phyloP scores from a whole-genome alignment of 2,888 invertebrate genomes.

The Sycophila texana region DNA sequence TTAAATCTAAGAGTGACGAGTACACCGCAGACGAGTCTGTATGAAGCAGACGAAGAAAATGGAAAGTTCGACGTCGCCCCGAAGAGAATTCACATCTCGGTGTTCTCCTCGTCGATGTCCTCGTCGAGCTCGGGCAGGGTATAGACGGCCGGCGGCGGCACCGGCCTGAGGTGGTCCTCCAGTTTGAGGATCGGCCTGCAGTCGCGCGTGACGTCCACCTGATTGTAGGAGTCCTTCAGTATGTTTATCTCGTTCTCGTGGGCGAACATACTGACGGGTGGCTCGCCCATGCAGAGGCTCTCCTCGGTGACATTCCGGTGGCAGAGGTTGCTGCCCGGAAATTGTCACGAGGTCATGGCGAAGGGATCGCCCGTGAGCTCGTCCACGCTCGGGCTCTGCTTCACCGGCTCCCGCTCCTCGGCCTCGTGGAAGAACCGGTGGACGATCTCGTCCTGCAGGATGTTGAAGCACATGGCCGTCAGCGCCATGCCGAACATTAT shows the following conservation, averaged over 20 bases:
- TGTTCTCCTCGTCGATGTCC: conserved; percentile 73
- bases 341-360: conserved; percentile 86
- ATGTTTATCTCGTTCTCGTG: conserved; percentile 75
- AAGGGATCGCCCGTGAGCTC: conserved; percentile 80
- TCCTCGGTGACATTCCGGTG: conserved; percentile 72
- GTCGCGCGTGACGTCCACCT: conserved; percentile 74
- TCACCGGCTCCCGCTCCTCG: conserved; percentile 77
- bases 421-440: conserved; percentile 85
- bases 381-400: conserved; percentile 82
- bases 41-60: background rate
- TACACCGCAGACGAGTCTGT: conserved; percentile 25
- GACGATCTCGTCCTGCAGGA: conserved; percentile 91
- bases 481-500: conserved; percentile 91
- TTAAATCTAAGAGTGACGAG: conserved; percentile 20
- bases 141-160: conserved; percentile 65
- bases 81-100: conserved; percentile 69
- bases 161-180: conserved; percentile 67
- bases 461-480: conserved; percentile 94
- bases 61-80: background rate
- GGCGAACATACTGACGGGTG: conserved; percentile 71
- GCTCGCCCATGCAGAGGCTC: conserved; percentile 69
- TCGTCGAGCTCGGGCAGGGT: conserved; percentile 73
- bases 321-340: conserved; percentile 75
- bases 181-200: conserved; percentile 73
- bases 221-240: conserved; percentile 73